A percentile compares a stretch with the other conserved stretches of the same genome.
These are phyloP conservation scores for Illadopsis cleaveri DNA, from an alignment of 2,113 vertebrate species.

Conservation along the genomic window DNA sequence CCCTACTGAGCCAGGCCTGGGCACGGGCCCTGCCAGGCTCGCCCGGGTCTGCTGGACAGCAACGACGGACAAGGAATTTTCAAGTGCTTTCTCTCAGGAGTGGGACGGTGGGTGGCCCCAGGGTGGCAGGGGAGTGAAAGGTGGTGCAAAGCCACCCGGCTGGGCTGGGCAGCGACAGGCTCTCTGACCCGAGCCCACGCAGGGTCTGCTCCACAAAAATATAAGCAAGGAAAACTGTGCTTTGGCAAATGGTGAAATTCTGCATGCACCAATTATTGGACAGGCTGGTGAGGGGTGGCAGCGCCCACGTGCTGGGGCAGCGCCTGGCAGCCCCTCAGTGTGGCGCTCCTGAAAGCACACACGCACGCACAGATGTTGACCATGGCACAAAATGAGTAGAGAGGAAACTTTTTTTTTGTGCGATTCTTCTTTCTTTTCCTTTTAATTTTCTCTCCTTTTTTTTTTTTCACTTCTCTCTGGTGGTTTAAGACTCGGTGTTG, in stretches of 20 bases:
- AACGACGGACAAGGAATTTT: background rate
- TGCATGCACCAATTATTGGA: background rate
- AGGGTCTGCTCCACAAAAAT: background rate
- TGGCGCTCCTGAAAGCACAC: slow-evolving; percentile 62
- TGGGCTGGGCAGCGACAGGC: background rate
- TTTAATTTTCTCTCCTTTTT: background rate
- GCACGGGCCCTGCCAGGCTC: background rate
- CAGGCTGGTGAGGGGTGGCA: slow-evolving; percentile 13
- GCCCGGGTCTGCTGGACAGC: background rate
- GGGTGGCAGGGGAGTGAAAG: background rate
- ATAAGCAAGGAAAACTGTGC: background rate
- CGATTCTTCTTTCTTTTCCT: slow-evolving; percentile 3
- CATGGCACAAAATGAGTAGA: slow-evolving; percentile 9
- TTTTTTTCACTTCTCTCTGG: background rate
- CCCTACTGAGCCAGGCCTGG: slow-evolving; percentile 79
- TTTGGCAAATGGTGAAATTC: slow-evolving; percentile 1
- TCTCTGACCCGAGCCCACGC: background rate
- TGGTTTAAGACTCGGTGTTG: slow-evolving; percentile 68
- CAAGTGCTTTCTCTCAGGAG: slow-evolving; percentile 23
- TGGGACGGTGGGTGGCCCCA: background rate
- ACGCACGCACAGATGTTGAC: background rate
- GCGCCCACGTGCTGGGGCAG: background rate
- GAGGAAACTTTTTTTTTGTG: background rate
- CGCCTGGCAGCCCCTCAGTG: background rate
- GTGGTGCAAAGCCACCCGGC: background rate